These are phyloP conservation scores for Hybos culiciformis DNA, from an alignment of 2,888 invertebrate genomes.

Conservation along the genomic window DNA sequence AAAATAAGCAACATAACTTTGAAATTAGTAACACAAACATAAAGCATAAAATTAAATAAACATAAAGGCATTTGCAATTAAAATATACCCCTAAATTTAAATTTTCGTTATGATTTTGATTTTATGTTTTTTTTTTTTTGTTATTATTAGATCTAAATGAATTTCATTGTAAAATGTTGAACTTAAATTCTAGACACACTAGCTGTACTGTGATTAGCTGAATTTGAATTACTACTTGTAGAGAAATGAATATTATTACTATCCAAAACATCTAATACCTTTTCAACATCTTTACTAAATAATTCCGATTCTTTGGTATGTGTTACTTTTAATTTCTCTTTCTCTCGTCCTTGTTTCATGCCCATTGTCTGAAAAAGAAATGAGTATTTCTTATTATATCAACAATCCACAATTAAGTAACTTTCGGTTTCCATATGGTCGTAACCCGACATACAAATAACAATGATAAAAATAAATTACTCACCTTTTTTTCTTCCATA, in stretches of 20 bases:
- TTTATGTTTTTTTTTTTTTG: neutral
- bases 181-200: constrained; percentile 32
- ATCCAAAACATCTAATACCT: constrained; percentile 41
- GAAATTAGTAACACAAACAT: neutral
- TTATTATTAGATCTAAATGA: neutral
- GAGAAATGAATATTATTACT: constrained; percentile 15
- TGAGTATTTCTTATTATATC: neutral
- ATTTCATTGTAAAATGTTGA: neutral
- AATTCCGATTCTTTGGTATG: constrained; percentile 90
- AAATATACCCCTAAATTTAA: constrained; percentile 5
- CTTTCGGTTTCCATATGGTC: neutral
- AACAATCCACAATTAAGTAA: too few relatives aligned
- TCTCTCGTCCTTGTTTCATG: constrained; percentile 82
- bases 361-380: constrained; percentile 28
- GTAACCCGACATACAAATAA: neutral
- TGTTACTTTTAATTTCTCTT: constrained; percentile 77
- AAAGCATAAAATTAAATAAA: neutral
- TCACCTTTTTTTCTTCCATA: constrained; percentile 80
- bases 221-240: constrained; percentile 19
- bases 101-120: constrained; percentile 4
- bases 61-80: constrained; percentile 9
- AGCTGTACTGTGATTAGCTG: constrained; percentile 14
- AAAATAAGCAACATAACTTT: too few relatives aligned
- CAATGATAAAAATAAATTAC: neutral
- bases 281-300: constrained; percentile 73